Base-by-base conservation (phyloP, 2,797 vertebrate genomes). In the Typhlichthys subterraneus region DNA sequence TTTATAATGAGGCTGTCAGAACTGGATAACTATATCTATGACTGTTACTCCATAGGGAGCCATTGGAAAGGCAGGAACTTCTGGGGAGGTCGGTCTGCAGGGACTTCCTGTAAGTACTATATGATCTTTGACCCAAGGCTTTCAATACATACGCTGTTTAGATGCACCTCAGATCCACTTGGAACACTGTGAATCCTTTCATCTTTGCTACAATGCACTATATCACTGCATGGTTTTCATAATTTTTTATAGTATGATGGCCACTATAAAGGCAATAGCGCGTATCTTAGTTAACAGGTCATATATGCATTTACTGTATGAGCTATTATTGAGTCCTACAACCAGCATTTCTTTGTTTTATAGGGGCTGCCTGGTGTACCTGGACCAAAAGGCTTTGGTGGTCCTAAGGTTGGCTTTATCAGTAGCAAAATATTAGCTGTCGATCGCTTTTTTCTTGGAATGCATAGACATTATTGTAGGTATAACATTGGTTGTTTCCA, bases 281-380 rank as follows among this genome's bases (percentile, higher is more conserved):
- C 33, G 7, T 7, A 38, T 38, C 8, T 38, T 38, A 38, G 33
- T 38, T 9, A 6, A 38, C 8, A 38, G 1, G 33, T 38, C 6
- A 38, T 38, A 38, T 38, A 38, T 2, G 23, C 23, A 23, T 23
- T 23, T 23, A 23, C 23, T 23, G 23, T 23, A 23, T 23, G 23
- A 23, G 23, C 23, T 23, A 23, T 23, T 23, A 23, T 23, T 23
- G 23, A 23, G 23, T 23, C 33, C 33, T 7, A 38, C 47, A 48
- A 4, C 12, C 11, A n/a, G 4, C 10, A 4, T 57, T 54, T 75
- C 50, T 81, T 15, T 81, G 38, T 17, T 57, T 79, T 82, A 70
- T 57, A 99, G 98, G 97, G 98, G 70, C 89, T 99, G 46, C 95
- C 95, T 73, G 97, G 97, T 14, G 83, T 83, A 72, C 89, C 93